phyloP scores from a whole-genome alignment of 2,888 invertebrate species.

The Ichneumon xanthorius region DNA sequence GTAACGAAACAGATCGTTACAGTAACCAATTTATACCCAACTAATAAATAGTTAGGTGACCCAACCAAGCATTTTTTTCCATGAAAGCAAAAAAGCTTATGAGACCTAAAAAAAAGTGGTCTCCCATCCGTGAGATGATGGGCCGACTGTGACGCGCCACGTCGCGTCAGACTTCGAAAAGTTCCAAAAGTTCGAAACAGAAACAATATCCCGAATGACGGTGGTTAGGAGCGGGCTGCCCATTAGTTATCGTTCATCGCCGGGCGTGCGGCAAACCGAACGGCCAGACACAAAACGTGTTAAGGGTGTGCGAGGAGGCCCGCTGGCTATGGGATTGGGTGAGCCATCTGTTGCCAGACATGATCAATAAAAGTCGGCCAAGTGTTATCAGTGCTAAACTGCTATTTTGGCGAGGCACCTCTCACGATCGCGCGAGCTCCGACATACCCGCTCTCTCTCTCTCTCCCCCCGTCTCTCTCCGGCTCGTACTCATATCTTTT shows the following conservation, averaged over 20 bases:
- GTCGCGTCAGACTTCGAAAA: slow-evolving; percentile 72
- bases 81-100: slow-evolving; percentile 1
- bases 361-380: slow-evolving; percentile 84
- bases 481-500: slow-evolving; percentile 15
- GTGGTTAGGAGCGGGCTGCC: slow-evolving; percentile 60
- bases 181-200: slow-evolving; percentile 77
- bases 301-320: slow-evolving; percentile 67
- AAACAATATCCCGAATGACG: slow-evolving; percentile 80
- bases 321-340: slow-evolving; percentile 80
- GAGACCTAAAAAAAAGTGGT: slow-evolving; percentile 7
- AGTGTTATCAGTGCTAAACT: slow-evolving; percentile 83
- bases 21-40: too few relatives aligned
- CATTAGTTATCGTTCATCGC: slow-evolving; percentile 84
- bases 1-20: too few relatives aligned
- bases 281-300: slow-evolving; percentile 64
- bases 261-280: slow-evolving; percentile 59
- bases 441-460: slow-evolving; percentile 42
- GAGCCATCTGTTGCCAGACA: slow-evolving; percentile 84
- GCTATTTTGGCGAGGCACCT: slow-evolving; percentile 69
- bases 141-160: slow-evolving; percentile 62
- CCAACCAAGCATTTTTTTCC: too few relatives aligned
- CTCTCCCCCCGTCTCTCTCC: slow-evolving; percentile 23
- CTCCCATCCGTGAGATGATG: neutral
- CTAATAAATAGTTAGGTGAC: too few relatives aligned
- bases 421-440: slow-evolving; percentile 50